These are phyloP conservation scores for Drosophila quasianomalipes DNA, from an alignment of 2,888 invertebrate species.

Conservation along the genomic window DNA sequence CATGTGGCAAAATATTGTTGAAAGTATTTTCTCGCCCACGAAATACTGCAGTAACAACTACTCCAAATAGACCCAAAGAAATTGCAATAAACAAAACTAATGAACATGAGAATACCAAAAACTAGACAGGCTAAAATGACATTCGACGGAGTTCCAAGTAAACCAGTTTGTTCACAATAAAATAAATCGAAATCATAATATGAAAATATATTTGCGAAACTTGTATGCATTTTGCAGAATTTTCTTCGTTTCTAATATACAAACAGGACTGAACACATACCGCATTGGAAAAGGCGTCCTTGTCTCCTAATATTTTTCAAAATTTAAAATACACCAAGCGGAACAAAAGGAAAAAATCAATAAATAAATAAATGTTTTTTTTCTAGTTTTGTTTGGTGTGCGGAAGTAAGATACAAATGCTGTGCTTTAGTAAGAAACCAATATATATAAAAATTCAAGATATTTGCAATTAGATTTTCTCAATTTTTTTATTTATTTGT, in stretches of 20 bases:
- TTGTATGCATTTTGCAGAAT: not conserved
- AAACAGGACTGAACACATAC: not conserved
- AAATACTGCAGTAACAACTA: not conserved
- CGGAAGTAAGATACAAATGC: not conserved
- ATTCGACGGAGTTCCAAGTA: not conserved
- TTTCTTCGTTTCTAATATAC: not conserved
- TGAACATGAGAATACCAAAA: not conserved
- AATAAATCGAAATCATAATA: not conserved
- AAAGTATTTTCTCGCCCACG: slow-evolving; percentile 8
- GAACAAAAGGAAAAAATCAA: fast-evolving
- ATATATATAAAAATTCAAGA: not conserved
- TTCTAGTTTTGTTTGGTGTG: not conserved
- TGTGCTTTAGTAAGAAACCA: not conserved
- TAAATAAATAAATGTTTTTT: not conserved
- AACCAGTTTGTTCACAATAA: not conserved
- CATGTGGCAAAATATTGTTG: slow-evolving; percentile 12
- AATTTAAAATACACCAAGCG: not conserved
- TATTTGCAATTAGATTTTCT: not conserved
- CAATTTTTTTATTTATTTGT: not conserved
- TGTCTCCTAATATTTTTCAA: not conserved
- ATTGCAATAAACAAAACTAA: not conserved
- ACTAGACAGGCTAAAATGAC: not conserved
- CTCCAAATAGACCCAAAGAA: not conserved
- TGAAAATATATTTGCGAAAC: not conserved
- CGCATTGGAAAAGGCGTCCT: not conserved